Conservation (phyloP, 1,140 invertebrate species). For the Nebria ingens region DNA sequence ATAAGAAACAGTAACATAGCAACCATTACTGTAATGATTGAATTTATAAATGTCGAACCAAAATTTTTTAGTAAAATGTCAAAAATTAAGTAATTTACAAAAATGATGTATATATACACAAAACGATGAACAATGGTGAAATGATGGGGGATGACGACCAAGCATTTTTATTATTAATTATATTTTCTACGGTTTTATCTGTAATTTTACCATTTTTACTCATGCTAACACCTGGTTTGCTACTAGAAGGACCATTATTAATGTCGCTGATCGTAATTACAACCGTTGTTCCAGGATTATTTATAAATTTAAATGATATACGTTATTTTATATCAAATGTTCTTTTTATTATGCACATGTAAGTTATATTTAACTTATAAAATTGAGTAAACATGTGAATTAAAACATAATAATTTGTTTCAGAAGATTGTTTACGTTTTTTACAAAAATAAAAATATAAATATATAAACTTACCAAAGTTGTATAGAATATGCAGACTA, state of each 20-base stretch:
- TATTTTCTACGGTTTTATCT: slow-evolving; percentile 18
- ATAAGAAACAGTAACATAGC: neutral
- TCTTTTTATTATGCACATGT: too few species aligned
- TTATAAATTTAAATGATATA: slow-evolving; percentile 17
- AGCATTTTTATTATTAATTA: slow-evolving; percentile 16
- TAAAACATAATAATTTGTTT: slow-evolving; percentile 3
- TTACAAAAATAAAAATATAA: slow-evolving; percentile 3
- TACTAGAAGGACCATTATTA: slow-evolving; percentile 16
- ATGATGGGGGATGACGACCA: slow-evolving; percentile 16
- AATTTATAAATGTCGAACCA: neutral
- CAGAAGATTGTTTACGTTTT: slow-evolving; percentile 3
- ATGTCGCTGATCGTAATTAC: slow-evolving; percentile 15
- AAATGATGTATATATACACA: neutral
- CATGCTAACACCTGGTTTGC: slow-evolving; percentile 16
- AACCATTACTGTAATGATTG: neutral
- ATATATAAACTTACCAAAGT: slow-evolving; percentile 50
- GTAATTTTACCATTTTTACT: slow-evolving; percentile 19
- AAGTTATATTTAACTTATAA: too few species aligned
- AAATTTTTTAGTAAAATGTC: too few species aligned
- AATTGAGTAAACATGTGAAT: too few species aligned
- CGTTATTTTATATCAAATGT: slow-evolving; percentile 14
- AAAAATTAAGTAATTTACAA: neutral
- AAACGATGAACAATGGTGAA: slow-evolving; percentile 1
- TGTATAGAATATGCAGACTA: slow-evolving; percentile 75
- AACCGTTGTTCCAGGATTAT: slow-evolving; percentile 15